Conservation (phyloP, 1,140 invertebrate species). For the Araneus ventricosus region DNA sequence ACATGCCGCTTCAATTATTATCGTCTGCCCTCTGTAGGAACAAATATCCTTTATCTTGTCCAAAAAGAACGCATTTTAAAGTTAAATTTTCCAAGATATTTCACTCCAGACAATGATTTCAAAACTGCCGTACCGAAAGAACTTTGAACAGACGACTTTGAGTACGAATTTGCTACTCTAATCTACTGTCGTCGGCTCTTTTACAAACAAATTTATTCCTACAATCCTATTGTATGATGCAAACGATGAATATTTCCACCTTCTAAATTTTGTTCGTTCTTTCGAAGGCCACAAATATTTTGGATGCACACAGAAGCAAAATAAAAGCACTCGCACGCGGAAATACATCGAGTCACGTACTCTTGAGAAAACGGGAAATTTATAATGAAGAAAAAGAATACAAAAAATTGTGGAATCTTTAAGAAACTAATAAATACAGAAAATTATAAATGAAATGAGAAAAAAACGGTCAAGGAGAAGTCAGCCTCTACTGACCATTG, state of each 20-base stretch:
- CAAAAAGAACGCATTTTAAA: too few relatives aligned
- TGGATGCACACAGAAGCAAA: neutral
- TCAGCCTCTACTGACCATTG: conserved; percentile 35
- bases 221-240: neutral
- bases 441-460: conserved; percentile 46
- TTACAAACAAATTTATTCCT: conserved; percentile 9
- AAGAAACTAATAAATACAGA: conserved; percentile 53
- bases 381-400: neutral
- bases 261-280: neutral
- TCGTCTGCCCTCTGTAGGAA: too few relatives aligned
- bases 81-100: too few relatives aligned
- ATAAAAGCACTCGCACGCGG: neutral
- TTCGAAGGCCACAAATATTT: neutral
- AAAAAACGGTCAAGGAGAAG: conserved; percentile 63
- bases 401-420: neutral
- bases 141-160: neutral
- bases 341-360: neutral
- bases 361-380: neutral
- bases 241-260: neutral
- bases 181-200: neutral
- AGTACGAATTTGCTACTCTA: neutral
- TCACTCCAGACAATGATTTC: too few relatives aligned
- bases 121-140: too few relatives aligned
- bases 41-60: too few relatives aligned
- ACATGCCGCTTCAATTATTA: too few relatives aligned